Percentiles rank a stretch among this genome's conserved stretches.
phyloP scores from a whole-genome alignment of 2,888 invertebrate species.

The Microchrysa polita region DNA sequence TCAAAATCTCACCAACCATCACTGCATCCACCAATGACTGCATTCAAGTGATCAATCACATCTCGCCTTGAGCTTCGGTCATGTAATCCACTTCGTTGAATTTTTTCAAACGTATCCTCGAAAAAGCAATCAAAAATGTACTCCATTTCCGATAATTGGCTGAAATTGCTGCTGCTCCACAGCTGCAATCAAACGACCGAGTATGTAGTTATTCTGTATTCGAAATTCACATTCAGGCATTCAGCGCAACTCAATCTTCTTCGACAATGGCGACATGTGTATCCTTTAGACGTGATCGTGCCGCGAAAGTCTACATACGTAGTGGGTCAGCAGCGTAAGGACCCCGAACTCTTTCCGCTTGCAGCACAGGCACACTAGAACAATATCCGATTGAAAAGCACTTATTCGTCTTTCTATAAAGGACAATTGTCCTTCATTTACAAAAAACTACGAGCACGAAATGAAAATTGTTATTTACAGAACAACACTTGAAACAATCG shows the following conservation, averaged over 20 bases:
- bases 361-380: neutral
- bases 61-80: slow-evolving; percentile 76
- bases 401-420: neutral
- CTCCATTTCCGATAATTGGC: slow-evolving; percentile 69
- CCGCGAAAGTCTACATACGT: no score
- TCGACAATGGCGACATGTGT: neutral
- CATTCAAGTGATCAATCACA: slow-evolving; percentile 80
- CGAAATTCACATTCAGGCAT: neutral
- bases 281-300: neutral
- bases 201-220: neutral
- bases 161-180: neutral
- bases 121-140: slow-evolving; percentile 82
- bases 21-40: slow-evolving; percentile 78
- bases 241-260: neutral
- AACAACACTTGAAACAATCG: slow-evolving; percentile 7
- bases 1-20: slow-evolving; percentile 55
- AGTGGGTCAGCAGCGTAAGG: no score
- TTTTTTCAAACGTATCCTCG: slow-evolving; percentile 75
- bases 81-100: slow-evolving; percentile 78
- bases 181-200: no score
- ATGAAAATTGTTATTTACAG: slow-evolving; percentile 1
- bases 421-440: neutral
- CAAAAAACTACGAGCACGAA: slow-evolving; percentile 9
- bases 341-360: neutral
- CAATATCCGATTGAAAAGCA: neutral